These are phyloP conservation scores for Paralvinella palmiformis DNA, from an alignment of 1,140 invertebrate species.

Conservation along the genomic window DNA sequence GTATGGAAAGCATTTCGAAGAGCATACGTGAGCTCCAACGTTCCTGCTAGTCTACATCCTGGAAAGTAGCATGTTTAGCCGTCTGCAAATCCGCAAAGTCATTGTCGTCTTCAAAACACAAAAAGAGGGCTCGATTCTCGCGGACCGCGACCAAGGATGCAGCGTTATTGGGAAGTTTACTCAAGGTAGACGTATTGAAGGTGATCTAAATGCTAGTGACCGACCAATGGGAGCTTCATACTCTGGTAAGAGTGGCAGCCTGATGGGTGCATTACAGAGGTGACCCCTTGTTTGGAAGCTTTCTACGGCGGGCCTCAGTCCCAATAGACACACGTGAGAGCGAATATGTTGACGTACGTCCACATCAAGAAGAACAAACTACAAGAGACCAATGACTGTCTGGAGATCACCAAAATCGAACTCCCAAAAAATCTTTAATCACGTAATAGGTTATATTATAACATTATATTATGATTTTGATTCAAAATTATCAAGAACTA, in stretches of 20 bases:
- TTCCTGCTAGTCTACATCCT: conserved; percentile 9
- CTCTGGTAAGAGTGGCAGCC: conserved; percentile 5
- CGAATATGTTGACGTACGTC: conserved; percentile 17
- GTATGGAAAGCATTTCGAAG: conserved; percentile 19
- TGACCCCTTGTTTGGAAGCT: conserved; percentile 17
- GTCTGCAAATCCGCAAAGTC: conserved; percentile 3
- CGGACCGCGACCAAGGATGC: conserved; percentile 14
- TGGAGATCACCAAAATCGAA: too few relatives aligned
- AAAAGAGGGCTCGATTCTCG: conserved; percentile 17
- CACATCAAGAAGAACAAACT: too few relatives aligned
- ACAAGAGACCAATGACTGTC: too few relatives aligned
- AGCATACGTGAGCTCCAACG: conserved; percentile 13
- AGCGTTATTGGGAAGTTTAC: conserved; percentile 20
- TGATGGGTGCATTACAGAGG: conserved; percentile 12
- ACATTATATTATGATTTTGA: too few relatives aligned
- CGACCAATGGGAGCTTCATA: conserved; percentile 17
- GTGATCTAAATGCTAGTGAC: conserved; percentile 15
- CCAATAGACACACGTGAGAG: conserved; percentile 12
- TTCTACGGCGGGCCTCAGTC: conserved; percentile 15
- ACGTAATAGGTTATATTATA: too few relatives aligned
- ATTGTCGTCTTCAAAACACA: conserved; percentile 6
- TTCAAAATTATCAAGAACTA: too few relatives aligned
- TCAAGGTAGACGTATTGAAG: conserved; percentile 11
- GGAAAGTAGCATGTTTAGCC: conserved; percentile 1
- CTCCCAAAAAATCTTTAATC: too few relatives aligned